Percentiles rank a stretch among this genome's conserved stretches.
phyloP scores from a whole-genome alignment of 2,113 vertebrate genomes.

The Malurus melanocephalus region DNA sequence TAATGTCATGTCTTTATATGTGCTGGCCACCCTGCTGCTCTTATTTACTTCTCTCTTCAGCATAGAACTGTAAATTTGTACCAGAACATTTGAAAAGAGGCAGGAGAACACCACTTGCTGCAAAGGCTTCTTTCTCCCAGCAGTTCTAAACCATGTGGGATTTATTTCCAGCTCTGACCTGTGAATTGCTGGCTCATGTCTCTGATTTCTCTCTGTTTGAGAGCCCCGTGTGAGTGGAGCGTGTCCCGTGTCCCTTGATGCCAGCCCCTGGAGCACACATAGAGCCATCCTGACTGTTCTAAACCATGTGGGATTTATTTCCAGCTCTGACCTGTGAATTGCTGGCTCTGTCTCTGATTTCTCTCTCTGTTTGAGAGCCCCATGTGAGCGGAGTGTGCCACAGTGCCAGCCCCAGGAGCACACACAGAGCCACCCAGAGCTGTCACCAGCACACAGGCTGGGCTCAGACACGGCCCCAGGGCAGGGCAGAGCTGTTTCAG shows the following conservation, averaged over 20 bases:
- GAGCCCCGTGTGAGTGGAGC: background rate
- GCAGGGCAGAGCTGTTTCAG: background rate
- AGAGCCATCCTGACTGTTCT: background rate
- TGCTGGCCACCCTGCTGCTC: background rate
- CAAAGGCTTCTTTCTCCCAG: background rate
- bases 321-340: background rate
- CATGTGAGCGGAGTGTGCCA: background rate
- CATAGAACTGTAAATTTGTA: background rate
- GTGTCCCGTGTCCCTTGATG: too few relatives aligned
- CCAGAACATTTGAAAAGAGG: background rate
- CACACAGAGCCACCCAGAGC: background rate
- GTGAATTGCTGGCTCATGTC: background rate
- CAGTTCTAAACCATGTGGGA: background rate
- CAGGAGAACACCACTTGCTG: background rate
- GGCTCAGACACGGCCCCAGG: slow-evolving; percentile 7
- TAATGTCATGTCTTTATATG: background rate
- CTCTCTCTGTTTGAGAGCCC: background rate
- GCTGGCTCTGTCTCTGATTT: background rate
- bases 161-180: background rate
- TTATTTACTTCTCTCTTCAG: background rate
- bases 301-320: background rate
- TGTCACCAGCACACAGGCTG: background rate
- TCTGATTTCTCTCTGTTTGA: background rate
- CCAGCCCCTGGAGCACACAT: background rate
- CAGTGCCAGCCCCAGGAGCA: background rate